Base-by-base conservation (phyloP, 1,140 invertebrate species). In the Drosophila arizonae region DNA sequence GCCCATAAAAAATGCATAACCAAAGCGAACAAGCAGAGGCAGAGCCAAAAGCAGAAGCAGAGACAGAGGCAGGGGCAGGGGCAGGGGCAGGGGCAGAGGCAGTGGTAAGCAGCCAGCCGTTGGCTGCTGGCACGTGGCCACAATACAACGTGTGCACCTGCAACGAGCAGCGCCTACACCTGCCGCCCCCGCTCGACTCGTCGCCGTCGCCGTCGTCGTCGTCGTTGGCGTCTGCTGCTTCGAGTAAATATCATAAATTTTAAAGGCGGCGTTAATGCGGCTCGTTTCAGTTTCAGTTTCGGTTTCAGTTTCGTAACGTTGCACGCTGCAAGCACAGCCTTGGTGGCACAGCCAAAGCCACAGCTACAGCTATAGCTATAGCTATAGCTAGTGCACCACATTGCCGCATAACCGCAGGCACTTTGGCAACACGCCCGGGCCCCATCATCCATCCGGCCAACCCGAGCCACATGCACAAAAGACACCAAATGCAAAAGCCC, bases 221-320 rank as follows among this genome's bases (percentile, higher is more conserved):
- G 66, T 68, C 73, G 73, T 11, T 39, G 52, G 72, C 43, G 69
- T 79, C 60, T 69, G 76, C 72, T 39, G 36, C 36, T 39, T 57
- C 67, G 60, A 84, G 84, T 87, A 87, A 87, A 87, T 87, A 87
- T 87, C 84, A 87, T 87, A 87, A 84, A 87, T 87, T 87, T 87
- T 87, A 88, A 80, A 87, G 70, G 56, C 79, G 71, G 67, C 80
- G 81, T 87, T 87, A 87, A 88, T 87, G 77, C 64, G 73, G 48
- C 76, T 76, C 64, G 78, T 77, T 77, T 68, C 50, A 61, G 62
- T 33, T 54, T 51, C 45, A 71, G 63, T 54, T 46, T 45, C 36
- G 8, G 21, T 26, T 11, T 11, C 30, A 33, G 43, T 15, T 15
- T 17, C n/a, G n/a, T 8, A 15, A 46, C 13, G n/a, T n/a, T 45